A percentile compares a stretch with the other conserved stretches of the same genome.
Evolutionary conservation across 2,113 vertebrate species (phyloP).

Genomic region (Lepus timidus): DNA sequence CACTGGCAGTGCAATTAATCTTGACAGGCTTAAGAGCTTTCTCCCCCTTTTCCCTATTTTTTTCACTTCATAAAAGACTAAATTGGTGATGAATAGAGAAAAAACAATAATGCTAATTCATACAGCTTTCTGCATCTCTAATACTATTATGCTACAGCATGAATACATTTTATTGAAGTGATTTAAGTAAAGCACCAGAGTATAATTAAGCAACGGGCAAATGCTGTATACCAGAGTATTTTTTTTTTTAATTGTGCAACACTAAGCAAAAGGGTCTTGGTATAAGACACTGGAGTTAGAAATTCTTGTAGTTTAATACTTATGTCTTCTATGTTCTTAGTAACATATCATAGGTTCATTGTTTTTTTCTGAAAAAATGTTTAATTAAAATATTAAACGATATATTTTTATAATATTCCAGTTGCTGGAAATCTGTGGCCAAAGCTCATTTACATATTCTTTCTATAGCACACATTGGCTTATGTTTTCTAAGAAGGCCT

Average conservation of each 20-base stretch:
- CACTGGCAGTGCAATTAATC: conserved; percentile 68
- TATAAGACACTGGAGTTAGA: neutral
- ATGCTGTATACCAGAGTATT: neutral
- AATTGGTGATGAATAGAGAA: conserved; percentile 56
- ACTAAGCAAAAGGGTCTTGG: neutral
- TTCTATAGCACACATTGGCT: neutral
- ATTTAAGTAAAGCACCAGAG: conserved; percentile 61
- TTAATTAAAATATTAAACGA: conserved; percentile 64
- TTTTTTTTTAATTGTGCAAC: conserved; percentile 59
- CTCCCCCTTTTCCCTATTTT: conserved; percentile 63
- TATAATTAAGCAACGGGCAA: conserved; percentile 1
- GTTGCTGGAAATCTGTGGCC: conserved; percentile 54
- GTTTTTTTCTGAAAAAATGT: conserved; percentile 48
- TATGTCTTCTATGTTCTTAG: conserved; percentile 28
- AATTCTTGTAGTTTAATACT: conserved; percentile 40
- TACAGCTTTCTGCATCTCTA: conserved; percentile 7
- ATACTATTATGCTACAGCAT: conserved; percentile 44
- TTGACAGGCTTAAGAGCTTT: conserved; percentile 65
- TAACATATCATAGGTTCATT: neutral
- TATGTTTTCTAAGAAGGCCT: neutral
- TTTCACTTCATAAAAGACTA: conserved; percentile 41
- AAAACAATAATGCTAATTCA: conserved; percentile 69
- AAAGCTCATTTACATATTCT: conserved; percentile 20
- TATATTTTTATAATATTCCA: conserved; percentile 58
- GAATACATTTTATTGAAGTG: conserved; percentile 60